phyloP scores from a whole-genome alignment of 2,113 vertebrate genomes.

The Sialia sialis region DNA sequence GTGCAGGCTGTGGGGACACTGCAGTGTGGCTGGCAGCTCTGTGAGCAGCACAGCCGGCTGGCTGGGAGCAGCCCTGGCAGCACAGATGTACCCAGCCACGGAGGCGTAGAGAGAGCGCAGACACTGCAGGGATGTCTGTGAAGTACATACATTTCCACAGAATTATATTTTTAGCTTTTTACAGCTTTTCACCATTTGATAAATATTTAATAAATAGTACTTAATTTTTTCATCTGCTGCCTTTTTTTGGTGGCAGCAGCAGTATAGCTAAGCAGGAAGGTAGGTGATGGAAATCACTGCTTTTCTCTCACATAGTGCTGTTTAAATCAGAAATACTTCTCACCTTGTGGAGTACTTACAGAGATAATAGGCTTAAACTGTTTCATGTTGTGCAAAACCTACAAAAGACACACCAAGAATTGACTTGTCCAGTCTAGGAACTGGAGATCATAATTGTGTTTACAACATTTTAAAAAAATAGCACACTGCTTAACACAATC shows the following conservation, averaged over 20 bases:
- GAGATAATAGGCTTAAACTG: neutral
- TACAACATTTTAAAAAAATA: fast-evolving
- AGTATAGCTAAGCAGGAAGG: neutral
- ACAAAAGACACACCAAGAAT: neutral
- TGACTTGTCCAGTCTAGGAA: neutral
- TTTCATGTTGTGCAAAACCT: neutral
- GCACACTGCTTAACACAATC: neutral
- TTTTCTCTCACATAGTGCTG: neutral
- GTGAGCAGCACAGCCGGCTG: fast-evolving
- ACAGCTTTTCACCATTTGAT: neutral
- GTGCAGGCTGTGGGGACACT: fast-evolving
- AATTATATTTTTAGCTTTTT: neutral
- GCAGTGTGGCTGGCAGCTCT: neutral
- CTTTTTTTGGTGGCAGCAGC: neutral
- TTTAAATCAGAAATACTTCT: constrained; percentile 3
- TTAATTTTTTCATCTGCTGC: neutral
- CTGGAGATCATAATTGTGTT: neutral
- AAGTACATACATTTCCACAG: neutral
- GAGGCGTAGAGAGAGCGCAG: neutral
- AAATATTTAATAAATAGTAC: neutral
- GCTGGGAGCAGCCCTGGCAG: neutral
- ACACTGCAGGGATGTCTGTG: neutral
- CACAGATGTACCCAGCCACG: neutral
- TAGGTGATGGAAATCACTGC: neutral
- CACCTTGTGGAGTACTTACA: neutral